Base-by-base conservation (phyloP, 53 echinoderm and acorn worm genomes). In the Temnopleurus reevesii region DNA sequence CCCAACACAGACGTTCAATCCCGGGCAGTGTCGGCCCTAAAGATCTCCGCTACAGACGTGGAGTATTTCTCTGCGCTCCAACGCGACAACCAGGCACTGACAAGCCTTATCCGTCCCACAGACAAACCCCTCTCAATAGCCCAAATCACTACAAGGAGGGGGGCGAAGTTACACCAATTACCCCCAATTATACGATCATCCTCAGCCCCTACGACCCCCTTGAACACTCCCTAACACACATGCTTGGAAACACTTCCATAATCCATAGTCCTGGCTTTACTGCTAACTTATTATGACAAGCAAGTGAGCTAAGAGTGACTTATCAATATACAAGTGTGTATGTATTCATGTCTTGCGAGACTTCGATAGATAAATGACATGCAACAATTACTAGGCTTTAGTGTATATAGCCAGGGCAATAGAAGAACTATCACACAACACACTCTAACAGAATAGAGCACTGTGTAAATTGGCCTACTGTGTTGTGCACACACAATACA, bases 371-470 rank as follows among this genome's bases (percentile, higher is more conserved):
- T 85, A 85, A 85, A 61, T 85, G 85, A 85, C 85, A 85, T 46
- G 85, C 85, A 85, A 85, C 85, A 85, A 85, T 85, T 85, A 85
- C 85, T 85, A 44, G 85, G 85, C 46, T 85, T 85, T 85, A 85
- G 85, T 85, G 85, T 85, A 85, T 60, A 85, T 85, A 60, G 85
- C 85, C 85, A 47, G 46, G 60, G 61, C 85, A 85, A 85, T 85
- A 41, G 43, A 13, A 85, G 60, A 44, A 41, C 46, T 46, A 12
- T 44, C 59, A 59, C 61, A 85, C 85, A 85, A 55, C 85, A 85
- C 85, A 85, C 85, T 36, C 12, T 30, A 60, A 46, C 12, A 25
- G 66, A 87, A 87, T 87, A 87, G 66, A 66, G 49, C 30, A 46
- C 65, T 87, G 55, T 87, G 71, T 87, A 87, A 66, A 87, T 87